These are phyloP conservation scores for Porites australiensis DNA, from an alignment of 64 coral and sea anemone species.

Conservation along the genomic window DNA sequence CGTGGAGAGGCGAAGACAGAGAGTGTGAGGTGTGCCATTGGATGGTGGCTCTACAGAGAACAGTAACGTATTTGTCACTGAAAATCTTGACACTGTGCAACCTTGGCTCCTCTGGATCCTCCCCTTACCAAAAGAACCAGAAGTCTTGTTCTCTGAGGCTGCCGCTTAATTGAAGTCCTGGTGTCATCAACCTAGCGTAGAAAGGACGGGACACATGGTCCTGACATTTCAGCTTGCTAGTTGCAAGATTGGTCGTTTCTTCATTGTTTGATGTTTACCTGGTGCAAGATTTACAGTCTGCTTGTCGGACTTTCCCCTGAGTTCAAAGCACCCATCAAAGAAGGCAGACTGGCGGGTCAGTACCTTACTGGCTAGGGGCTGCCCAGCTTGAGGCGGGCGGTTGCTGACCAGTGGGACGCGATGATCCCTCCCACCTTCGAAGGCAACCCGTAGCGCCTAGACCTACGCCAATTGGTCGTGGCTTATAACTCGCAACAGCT, in stretches of 20 bases:
- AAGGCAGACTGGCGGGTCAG: no score
- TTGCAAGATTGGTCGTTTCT: conserved; percentile 55
- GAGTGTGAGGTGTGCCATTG: neutral
- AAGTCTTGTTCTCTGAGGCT: neutral
- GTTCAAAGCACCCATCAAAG: no score
- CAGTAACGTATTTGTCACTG: conserved; percentile 19
- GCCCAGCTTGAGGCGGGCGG: no score
- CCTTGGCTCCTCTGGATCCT: neutral
- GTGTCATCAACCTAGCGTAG: conserved; percentile 35
- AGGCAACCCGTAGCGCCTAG: neutral
- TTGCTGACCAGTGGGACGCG: neutral
- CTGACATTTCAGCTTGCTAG: conserved; percentile 41
- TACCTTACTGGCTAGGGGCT: no score
- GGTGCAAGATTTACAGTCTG: neutral
- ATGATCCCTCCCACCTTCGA: neutral
- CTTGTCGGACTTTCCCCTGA: neutral
- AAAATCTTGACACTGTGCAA: conserved; percentile 14
- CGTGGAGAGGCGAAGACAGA: neutral
- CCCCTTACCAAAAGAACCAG: neutral
- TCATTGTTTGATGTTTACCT: conserved; percentile 6
- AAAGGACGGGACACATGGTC: conserved; percentile 39
- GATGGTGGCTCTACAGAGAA: neutral
- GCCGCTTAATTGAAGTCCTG: neutral
- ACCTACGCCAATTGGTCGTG: no score
- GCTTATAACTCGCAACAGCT: no score